Percentiles rank a stretch among this genome's conserved stretches.
phyloP scores from a whole-genome alignment of 2,113 vertebrate genomes.

The Amazona guildingii region DNA sequence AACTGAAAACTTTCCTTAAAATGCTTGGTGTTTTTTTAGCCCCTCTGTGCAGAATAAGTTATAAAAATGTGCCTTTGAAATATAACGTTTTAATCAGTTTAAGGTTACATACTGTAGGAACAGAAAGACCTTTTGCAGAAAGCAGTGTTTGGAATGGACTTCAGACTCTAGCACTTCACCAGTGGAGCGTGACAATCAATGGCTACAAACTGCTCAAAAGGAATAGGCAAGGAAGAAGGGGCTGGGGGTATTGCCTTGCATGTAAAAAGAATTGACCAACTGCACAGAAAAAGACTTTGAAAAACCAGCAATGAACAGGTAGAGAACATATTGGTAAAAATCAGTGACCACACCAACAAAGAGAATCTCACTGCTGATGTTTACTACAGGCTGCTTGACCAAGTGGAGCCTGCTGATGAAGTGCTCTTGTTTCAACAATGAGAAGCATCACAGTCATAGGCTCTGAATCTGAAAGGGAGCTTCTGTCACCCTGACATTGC shows the following conservation, averaged over 20 bases:
- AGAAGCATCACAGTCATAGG: too few species aligned
- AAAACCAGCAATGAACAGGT: neutral
- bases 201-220: neutral
- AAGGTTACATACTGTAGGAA: neutral
- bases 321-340: neutral
- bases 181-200: neutral
- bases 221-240: neutral
- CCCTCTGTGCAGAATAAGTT: neutral
- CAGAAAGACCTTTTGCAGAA: neutral
- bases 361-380: neutral
- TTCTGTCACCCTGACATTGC: neutral
- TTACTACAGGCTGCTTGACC: neutral
- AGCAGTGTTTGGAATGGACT: neutral
- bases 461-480: neutral
- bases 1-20: neutral
- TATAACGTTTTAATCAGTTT: neutral
- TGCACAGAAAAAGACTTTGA: neutral
- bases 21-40: neutral
- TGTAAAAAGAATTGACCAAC: neutral
- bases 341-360: neutral
- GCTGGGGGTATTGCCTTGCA: fast-evolving
- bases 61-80: neutral
- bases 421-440: fast-evolving
- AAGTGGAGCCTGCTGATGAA: neutral
- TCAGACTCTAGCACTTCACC: neutral